Conservation (phyloP, 2,797 vertebrate genomes). For the Chaunax sp. region DNA sequence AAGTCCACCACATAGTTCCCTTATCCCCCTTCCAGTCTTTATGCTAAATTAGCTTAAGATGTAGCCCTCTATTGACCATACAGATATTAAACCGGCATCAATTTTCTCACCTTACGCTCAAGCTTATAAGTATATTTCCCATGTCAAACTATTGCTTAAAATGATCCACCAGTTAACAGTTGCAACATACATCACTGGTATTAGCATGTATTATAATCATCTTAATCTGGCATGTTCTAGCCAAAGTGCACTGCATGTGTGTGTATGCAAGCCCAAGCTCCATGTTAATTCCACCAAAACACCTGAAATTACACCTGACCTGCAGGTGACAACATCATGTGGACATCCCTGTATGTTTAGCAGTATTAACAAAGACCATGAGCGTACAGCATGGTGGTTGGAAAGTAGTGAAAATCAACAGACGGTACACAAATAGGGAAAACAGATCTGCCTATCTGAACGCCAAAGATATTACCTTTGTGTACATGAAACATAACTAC, state of each 20-base stretch:
- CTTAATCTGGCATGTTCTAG: constrained; percentile 2
- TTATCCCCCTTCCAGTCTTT: not conserved
- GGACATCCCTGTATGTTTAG: constrained; percentile 31
- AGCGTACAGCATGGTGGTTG: constrained; percentile 1
- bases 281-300: constrained; percentile 14
- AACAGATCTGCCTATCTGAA: constrained; percentile 38
- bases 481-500: constrained; percentile 22
- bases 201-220: constrained; percentile 23
- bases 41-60: not conserved
- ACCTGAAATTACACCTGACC: constrained; percentile 33
- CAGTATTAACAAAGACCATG: constrained; percentile 29
- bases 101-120: not conserved
- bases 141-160: constrained; percentile 29
- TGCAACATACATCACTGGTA: constrained; percentile 27
- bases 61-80: not conserved
- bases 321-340: constrained; percentile 38
- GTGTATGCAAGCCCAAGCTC: constrained; percentile 7
- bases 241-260: constrained; percentile 5
- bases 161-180: constrained; percentile 19
- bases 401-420: constrained; percentile 23
- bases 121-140: not conserved
- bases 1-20: not conserved
- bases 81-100: not conserved
- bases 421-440: constrained; percentile 25
- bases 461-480: constrained; percentile 65